Base-by-base conservation (phyloP, 2,797 vertebrate genomes). In the Oryzias sinensis region DNA sequence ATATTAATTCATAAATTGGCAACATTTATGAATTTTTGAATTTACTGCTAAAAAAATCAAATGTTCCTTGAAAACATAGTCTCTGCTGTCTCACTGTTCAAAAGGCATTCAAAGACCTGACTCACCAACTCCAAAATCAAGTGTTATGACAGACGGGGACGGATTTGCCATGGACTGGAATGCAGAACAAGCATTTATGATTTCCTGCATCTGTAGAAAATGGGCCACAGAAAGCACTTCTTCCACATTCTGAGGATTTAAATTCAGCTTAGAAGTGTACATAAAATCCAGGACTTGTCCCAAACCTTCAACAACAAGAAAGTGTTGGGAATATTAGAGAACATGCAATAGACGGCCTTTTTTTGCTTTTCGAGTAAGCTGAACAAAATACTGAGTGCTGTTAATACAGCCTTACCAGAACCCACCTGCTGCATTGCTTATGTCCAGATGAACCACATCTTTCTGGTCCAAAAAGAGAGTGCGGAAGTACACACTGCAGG, bases 381-480 rank as follows among this genome's bases (percentile, higher is more conserved):
- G 3, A 37, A 37, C 8, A 37, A 37, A 37, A 37, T 3, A 3
- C 33, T 11, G 33, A 37, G 2, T 37, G 3, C 8, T 37, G 8
- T 37, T 3, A 22, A 1, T 7, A 17, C n/a, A n/a, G 17, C 3
- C 20, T 6, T 11, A 53, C 1, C 1, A 6, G 15, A 66, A 53
- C 48, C 14, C 68, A 98, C 97, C 97, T 88, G 96, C 94, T 0
- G 96, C 96, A 0, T 99, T 99, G 87, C 97, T 98, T 85, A 99
- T 99, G 87, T 99, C 96, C 65, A 99, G 87, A 84, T 98, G 97
- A 63, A 98, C 97, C 82, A 99, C 96, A 0, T 99, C 97, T 74
- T 98, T 99, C 91, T 99, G 97, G 79, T 98, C 96, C 22, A 95
- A 84, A 1, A 99, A 99, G 42, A 99, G 94, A 68, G 95, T 96